Base-by-base conservation (phyloP, 2,113 vertebrate genomes). In the Ochotona princeps region DNA sequence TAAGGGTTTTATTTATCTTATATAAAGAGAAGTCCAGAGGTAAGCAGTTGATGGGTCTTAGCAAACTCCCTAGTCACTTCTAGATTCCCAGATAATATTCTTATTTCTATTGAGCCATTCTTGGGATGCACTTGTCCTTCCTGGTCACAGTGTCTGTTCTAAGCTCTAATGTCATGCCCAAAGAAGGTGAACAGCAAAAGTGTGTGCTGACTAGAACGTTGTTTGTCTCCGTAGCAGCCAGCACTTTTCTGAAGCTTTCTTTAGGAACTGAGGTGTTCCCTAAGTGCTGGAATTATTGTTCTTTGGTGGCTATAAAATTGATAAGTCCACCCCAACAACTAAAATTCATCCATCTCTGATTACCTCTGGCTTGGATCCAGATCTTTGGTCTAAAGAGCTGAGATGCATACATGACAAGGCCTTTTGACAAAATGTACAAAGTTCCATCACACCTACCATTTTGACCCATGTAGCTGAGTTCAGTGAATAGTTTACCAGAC, bases 1-100 rank as follows among this genome's bases (percentile, higher is more conserved):
- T 82, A 72, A 87, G 61, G 23, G 14, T 35, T 57, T 54, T 82
- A 44, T 93, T 87, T 90, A 51, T 78, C 32, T 91, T 65, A 67
- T 1, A 35, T 60, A 73, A 76, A 70, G 70, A 87, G 65, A 81
- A 82, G 65, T 65, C 44, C 81, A 74, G 66, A 75, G 28, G 26
- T 63, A 89, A 38, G 75, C 38, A 32, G 18, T 76, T 26, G 2
- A 21, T 35, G 10, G 3, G 14, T 66, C 54, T 75, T 83, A 32
- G 78, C 10, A 79, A 95, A 61, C 13, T 73, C 83, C 38, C 26
- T 74, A 67, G 44, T 88, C 21, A 44, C 49, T 74, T 72, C 25
- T 44, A 61, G 57, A 91, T 35, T 21, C 26, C 20, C 26, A 30
- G 75, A 49, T 60, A 30, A 60, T n/a, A 66, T 83, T 13, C 35